Conservation (phyloP, 1,140 invertebrate genomes). For the Triops longicaudatus region DNA sequence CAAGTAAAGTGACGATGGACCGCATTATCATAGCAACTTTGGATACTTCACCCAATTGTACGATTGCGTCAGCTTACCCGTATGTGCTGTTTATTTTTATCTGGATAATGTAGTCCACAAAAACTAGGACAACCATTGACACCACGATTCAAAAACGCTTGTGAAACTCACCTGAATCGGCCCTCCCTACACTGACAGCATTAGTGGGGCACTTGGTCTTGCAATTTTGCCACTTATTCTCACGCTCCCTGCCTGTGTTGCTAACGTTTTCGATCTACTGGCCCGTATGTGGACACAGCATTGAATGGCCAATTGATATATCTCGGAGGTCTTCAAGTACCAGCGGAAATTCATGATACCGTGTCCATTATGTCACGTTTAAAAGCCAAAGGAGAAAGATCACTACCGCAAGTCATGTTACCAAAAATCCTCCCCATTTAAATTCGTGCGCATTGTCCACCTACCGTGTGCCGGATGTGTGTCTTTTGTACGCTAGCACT, state of each 20-base stretch:
- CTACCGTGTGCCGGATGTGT: background rate
- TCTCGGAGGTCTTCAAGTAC: background rate
- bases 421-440: conserved; percentile 3
- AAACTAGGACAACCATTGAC: background rate
- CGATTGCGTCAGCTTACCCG: background rate
- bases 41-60: background rate
- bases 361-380: background rate
- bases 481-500: background rate
- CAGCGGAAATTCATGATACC: conserved; percentile 5
- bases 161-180: background rate
- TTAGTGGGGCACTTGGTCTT: background rate
- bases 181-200: background rate
- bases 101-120: background rate
- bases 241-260: background rate
- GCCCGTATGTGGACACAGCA: background rate
- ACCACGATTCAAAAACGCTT: background rate
- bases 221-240: background rate
- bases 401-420: background rate
- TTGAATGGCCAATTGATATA: background rate
- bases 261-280: background rate
- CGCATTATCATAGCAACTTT: no score
- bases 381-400: background rate
- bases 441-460: background rate
- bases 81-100: background rate
- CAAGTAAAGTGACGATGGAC: no score